Evolutionary conservation across 2,888 invertebrate species (phyloP), one percentile per base, ranked within the genome.

Genomic region (Drosophila lacicola): DNA sequence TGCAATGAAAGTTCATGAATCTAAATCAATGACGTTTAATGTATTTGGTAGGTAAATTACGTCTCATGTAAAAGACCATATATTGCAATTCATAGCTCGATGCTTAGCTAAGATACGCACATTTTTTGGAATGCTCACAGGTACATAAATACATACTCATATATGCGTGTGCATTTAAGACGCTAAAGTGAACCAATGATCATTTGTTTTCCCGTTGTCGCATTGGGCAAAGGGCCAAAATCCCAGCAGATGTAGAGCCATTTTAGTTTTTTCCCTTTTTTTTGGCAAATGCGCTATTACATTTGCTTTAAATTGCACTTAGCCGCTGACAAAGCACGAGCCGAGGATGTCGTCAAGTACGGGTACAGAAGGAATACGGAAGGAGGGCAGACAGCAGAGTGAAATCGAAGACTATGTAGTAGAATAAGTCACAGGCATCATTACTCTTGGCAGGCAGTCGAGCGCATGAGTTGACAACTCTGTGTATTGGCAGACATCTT

Each of bases 281-380:
- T 4, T 36, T 19, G 65, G 58, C 68, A 62, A 58, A 62, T 77
- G 77, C 63, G 69, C 70, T 80, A 85, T 82, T 82, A 82, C 69
- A 82, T 85, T 85, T 85, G 74, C 82, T 82, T 85, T 80, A 74
- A 85, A 71, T 82, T 80, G 78, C 82, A 82, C 82, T 82, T 82
- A 82, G 82, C 72, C 82, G 84, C 80, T 80, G 82, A 82, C 79
- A 82, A 84, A 82, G 82, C 76, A 76, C 39, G 61, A 74, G 80
- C 63, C 47, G 34, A 36, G 25, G 14, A 47, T 36, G 63, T 29
- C 36, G 13, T 42, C 29, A 37, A 8, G 33, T 4, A 11, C 36
- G 42, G 17, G 21, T 29, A 17, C 9, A 42, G 19, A 34, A 19
- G 6, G 21, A 21, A 6, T 50, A 49, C 44, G 10, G 56, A 33